These are phyloP conservation scores for Prionace glauca DNA, from an alignment of 2,797 vertebrate species.

Conservation along the genomic window DNA sequence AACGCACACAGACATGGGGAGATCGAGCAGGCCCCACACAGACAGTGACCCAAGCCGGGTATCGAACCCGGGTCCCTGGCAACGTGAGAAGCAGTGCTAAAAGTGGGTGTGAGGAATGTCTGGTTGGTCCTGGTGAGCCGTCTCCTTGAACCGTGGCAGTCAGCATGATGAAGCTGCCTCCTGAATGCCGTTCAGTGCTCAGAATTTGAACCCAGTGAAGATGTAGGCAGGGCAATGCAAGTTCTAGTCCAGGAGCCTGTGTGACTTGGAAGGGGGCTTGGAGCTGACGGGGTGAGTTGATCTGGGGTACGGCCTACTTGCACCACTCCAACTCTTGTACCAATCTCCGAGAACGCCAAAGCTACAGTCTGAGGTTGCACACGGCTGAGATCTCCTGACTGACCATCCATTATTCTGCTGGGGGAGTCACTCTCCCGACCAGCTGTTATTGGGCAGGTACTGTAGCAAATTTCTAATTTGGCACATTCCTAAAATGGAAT, in stretches of 20 bases:
- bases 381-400: not conserved
- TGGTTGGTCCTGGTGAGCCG: too few relatives aligned
- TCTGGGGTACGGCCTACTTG: not conserved
- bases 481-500: slow-evolving; percentile 25
- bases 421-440: not conserved
- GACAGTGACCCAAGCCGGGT: too few relatives aligned
- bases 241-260: too few relatives aligned
- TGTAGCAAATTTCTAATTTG: slow-evolving; percentile 20
- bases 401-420: not conserved
- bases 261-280: not conserved
- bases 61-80: too few relatives aligned
- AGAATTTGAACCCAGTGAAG: not conserved
- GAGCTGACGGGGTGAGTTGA: not conserved
- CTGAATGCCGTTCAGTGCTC: not conserved
- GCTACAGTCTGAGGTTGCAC: not conserved
- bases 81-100: too few relatives aligned
- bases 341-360: not conserved
- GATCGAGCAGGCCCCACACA: too few relatives aligned
- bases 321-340: not conserved
- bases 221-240: not conserved
- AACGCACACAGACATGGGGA: too few relatives aligned
- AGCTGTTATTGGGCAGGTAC: not conserved
- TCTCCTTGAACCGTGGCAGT: not conserved
- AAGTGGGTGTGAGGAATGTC: too few relatives aligned
- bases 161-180: not conserved